Conservation (phyloP, 2,113 vertebrate species). For the Lagenorhynchus albirostris region DNA sequence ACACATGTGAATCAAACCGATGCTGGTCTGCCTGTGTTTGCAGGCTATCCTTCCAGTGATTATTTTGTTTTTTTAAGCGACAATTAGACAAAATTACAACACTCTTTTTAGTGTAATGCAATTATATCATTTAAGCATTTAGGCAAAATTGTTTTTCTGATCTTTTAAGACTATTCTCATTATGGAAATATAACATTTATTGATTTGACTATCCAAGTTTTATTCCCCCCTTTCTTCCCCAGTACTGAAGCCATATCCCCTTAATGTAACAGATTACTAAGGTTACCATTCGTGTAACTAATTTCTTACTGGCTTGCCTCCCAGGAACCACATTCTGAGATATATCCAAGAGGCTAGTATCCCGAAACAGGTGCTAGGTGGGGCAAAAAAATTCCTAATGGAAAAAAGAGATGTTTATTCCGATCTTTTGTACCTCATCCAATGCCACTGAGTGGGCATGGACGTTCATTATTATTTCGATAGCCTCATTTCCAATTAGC, state of each 20-base stretch:
- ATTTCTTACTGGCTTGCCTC: background rate
- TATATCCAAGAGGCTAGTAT: background rate
- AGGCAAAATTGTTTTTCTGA: conserved; percentile 11
- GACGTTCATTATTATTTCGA: conserved; percentile 24
- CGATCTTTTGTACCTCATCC: background rate
- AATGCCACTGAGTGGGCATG: background rate
- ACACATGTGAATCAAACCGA: background rate
- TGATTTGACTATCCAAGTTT: background rate
- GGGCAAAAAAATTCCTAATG: background rate
- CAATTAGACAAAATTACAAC: conserved; percentile 3
- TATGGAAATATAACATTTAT: background rate
- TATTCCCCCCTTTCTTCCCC: background rate
- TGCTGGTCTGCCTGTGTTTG: background rate
- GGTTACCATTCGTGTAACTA: background rate
- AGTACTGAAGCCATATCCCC: background rate
- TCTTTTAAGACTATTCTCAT: conserved; percentile 3
- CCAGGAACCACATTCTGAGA: background rate
- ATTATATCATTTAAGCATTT: background rate
- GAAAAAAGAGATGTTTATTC: background rate
- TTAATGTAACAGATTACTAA: background rate
- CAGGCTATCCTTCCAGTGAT: background rate
- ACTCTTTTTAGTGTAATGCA: background rate
- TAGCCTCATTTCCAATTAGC: background rate
- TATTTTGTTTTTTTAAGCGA: background rate
- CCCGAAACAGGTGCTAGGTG: background rate